Conservation (phyloP, 2,797 vertebrate genomes). For the Mareca strepera region DNA sequence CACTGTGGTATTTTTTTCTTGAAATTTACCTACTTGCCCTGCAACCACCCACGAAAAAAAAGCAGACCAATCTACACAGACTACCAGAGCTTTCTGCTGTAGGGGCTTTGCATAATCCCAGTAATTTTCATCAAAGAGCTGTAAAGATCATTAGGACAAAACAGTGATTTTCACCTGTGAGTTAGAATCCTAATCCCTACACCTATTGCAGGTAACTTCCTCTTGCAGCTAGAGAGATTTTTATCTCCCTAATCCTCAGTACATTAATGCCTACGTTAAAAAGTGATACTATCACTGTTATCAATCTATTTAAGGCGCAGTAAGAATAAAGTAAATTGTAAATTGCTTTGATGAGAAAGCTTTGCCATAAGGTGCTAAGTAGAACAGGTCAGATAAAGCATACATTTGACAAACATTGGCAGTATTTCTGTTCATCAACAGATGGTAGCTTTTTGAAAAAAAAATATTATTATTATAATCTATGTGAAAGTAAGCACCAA, state of each 20-base stretch:
- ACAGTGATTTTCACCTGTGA: background rate
- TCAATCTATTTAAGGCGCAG: background rate
- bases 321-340: conserved; percentile 37
- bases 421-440: conserved; percentile 56
- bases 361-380: conserved; percentile 66
- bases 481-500: conserved; percentile 21
- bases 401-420: conserved; percentile 67
- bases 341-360: conserved; percentile 33
- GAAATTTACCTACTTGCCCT: background rate
- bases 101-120: background rate
- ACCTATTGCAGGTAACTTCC: background rate
- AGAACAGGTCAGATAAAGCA: conserved; percentile 70
- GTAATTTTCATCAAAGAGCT: background rate
- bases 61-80: background rate
- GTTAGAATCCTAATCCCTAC: background rate
- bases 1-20: background rate
- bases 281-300: background rate
- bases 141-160: background rate
- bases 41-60: background rate
- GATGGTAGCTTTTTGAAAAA: conserved; percentile 30
- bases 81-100: background rate
- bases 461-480: conserved; percentile 5
- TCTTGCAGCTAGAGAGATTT: background rate
- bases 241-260: background rate
- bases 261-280: background rate